Evolutionary conservation across 2,797 vertebrate species (phyloP).

Genomic region (Propithecus deckenii): DNA sequence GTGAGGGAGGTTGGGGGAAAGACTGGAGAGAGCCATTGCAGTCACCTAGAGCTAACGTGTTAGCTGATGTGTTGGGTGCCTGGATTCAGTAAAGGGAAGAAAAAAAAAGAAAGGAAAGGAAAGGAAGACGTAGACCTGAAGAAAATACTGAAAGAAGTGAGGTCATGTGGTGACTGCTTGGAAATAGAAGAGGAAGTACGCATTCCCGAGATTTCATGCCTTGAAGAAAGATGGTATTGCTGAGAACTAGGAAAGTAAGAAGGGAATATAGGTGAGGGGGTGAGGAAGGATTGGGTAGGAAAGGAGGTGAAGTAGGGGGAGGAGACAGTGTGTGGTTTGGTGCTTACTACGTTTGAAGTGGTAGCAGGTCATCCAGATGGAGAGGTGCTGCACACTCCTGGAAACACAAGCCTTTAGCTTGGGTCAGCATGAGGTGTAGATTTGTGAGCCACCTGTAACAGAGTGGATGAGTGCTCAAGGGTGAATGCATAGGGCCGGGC

Average conservation of each 20-base stretch:
- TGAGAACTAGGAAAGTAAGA: background rate
- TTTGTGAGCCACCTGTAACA: background rate
- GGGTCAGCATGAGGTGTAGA: background rate
- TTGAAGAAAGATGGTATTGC: background rate
- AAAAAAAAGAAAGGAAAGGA: background rate
- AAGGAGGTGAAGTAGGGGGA: background rate
- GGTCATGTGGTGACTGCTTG: background rate
- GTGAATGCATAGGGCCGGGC: background rate
- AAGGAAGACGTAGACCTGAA: background rate
- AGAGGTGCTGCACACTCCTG: background rate
- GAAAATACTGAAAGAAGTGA: background rate
- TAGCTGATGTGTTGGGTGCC: background rate
- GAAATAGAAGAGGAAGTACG: background rate
- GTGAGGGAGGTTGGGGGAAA: background rate
- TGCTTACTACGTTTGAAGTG: too few species aligned
- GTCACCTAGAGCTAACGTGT: background rate
- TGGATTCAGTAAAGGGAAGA: background rate
- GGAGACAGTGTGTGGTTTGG: background rate
- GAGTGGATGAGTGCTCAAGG: background rate
- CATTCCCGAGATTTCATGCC: background rate
- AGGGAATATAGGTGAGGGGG: background rate
- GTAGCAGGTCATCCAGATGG: background rate
- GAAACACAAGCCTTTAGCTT: background rate
- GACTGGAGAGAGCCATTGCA: background rate
- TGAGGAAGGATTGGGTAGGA: background rate